Base-by-base conservation (phyloP, 1,140 invertebrate species). In the Armadillidium nasatum region DNA sequence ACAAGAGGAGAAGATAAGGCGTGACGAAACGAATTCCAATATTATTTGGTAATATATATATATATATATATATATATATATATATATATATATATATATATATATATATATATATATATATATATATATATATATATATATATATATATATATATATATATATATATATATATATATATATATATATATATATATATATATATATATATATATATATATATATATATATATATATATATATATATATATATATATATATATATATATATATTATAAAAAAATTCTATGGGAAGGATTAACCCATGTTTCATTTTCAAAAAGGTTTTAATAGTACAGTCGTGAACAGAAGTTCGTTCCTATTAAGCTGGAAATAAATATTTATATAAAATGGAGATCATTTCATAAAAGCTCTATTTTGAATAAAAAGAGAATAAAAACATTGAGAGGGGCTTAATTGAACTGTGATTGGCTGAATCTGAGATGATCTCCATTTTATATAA, bases 71-170 rank as follows among this genome's bases (percentile, higher is more conserved):
- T 67, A 67, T 67, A 67, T 67, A 67, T 67, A 67, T 67, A 67
- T 67, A 67, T 67, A 67, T 67, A 67, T 67, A 67, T 67, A 67
- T 10, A 67, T 67, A 67, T 67, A 67, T 67, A 67, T 67, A 67
- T 67, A 67, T 67, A 67, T 67, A 67, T 67, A 67, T 67, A 67
- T 67, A 67, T 67, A 15, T 67, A 15, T 67, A 23, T 15, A 15
- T 10, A 23, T 9, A 15, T 67, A 23, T 67, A 15, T 67, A 15
- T 15, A 15, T 67, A 23, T 67, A 15, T 67, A 15, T 67, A 33
- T 33, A 33, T 33, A 33, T 33, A 23, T 67, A 67, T 67, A 15
- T 15, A 68, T 68, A 23, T 68, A 68, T 68, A n/a, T 68, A 15
- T 68, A 68, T 68, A 15, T n/a, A 68, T 68, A 15, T 15, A 68